phyloP scores from a whole-genome alignment of 2,888 invertebrate genomes.

The Leptothorax acervorum region DNA sequence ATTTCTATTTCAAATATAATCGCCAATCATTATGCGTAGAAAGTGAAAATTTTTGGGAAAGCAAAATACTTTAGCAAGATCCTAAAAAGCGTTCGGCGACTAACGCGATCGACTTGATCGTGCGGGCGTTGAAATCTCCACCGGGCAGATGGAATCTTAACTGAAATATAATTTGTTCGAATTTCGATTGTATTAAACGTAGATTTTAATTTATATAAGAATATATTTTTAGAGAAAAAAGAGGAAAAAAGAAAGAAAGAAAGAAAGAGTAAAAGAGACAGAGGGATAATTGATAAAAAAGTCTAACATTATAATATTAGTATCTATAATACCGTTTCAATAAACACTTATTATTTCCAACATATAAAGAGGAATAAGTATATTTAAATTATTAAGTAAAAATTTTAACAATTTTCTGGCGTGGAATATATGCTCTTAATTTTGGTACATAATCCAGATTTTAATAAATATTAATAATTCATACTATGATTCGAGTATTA shows the following conservation, averaged over 20 bases:
- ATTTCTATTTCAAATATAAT: background rate
- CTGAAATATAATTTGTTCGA: background rate
- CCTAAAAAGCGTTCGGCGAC: background rate
- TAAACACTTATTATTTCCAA: too few relatives aligned
- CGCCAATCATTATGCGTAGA: background rate
- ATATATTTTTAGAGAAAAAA: background rate
- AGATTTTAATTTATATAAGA: background rate
- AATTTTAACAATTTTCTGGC: background rate
- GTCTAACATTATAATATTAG: too few relatives aligned
- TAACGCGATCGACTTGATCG: background rate
- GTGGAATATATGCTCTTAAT: background rate
- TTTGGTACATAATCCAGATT: background rate
- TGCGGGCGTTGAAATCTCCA: conserved; percentile 27
- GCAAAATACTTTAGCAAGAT: background rate
- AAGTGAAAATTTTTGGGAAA: background rate
- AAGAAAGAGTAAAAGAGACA: background rate
- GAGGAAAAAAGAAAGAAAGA: background rate
- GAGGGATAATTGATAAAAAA: too few relatives aligned
- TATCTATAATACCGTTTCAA: too few relatives aligned
- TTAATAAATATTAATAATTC: background rate
- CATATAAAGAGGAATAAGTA: too few relatives aligned
- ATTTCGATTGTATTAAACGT: background rate
- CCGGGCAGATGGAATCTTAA: background rate
- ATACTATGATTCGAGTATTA: background rate
- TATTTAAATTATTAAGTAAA: background rate